Conservation (phyloP, 2,797 vertebrate genomes). For the Aldrovandia affinis region DNA sequence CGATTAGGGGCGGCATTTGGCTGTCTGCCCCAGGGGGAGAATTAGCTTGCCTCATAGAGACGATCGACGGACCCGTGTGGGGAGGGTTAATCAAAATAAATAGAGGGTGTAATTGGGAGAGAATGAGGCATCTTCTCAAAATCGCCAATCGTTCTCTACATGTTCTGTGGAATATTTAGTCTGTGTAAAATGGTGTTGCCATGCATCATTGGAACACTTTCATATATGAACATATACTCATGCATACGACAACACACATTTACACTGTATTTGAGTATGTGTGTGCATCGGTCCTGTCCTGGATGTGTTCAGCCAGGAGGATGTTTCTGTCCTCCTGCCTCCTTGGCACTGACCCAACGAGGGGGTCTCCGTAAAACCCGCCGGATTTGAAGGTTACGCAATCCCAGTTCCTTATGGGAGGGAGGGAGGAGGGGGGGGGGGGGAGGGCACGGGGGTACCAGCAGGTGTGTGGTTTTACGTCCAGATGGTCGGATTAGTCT, state of each 20-base stretch:
- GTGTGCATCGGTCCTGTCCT: not conserved
- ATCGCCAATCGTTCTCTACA: not conserved
- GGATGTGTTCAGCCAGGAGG: not conserved
- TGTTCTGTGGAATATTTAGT: not conserved
- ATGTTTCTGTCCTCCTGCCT: not conserved
- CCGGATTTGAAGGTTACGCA: not conserved
- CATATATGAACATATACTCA: not conserved
- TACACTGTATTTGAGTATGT: not conserved
- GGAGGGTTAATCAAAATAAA: too few relatives aligned
- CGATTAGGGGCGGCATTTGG: too few relatives aligned
- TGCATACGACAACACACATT: not conserved
- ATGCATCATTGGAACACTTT: not conserved
- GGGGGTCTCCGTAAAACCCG: not conserved
- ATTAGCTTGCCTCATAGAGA: too few relatives aligned
- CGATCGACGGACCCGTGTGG: too few relatives aligned
- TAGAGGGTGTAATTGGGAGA: too few relatives aligned
- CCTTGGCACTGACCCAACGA: not conserved
- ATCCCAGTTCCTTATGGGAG: not conserved
- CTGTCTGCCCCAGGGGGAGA: too few relatives aligned
- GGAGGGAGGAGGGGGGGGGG: not conserved
- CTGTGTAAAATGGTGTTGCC: not conserved
- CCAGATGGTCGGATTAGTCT: slow-evolving; percentile 32
- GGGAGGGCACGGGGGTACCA: not conserved
- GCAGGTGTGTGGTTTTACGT: not conserved
- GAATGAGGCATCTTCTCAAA: not conserved